Conservation (phyloP, 2,113 vertebrate genomes). For the Noctilio leporinus region DNA sequence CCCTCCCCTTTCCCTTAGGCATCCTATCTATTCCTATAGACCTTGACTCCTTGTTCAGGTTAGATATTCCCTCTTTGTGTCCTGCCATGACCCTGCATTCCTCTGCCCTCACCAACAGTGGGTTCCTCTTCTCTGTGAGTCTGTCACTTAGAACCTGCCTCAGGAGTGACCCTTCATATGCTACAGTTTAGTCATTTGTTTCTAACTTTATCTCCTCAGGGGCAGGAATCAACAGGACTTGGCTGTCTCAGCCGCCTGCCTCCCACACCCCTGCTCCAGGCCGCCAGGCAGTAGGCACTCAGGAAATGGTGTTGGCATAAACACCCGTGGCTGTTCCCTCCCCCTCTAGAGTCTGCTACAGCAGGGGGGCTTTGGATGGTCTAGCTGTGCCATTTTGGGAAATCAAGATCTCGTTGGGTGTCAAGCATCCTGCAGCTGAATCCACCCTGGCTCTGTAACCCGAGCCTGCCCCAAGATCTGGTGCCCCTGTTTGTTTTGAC, state of each 20-base stretch:
- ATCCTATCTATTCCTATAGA: not conserved
- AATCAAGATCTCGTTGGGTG: not conserved
- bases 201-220: not conserved
- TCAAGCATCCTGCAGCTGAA: slow-evolving; percentile 23
- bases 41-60: not conserved
- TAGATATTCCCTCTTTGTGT: not conserved
- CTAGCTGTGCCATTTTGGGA: not conserved
- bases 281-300: not conserved
- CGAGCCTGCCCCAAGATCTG: slow-evolving; percentile 50
- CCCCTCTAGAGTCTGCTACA: not conserved
- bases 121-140: not conserved
- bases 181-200: not conserved
- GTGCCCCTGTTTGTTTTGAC: slow-evolving; percentile 74
- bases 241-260: not conserved
- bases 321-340: not conserved
- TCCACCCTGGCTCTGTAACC: slow-evolving; percentile 39
- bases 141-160: not conserved
- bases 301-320: not conserved
- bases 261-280: not conserved
- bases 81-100: not conserved
- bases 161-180: not conserved
- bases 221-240: not conserved
- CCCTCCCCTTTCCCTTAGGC: rapidly evolving
- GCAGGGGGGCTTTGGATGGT: not conserved
- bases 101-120: not conserved